Evolutionary conservation across 1,140 invertebrate genomes (phyloP).

Genomic region (Battus philenor): DNA sequence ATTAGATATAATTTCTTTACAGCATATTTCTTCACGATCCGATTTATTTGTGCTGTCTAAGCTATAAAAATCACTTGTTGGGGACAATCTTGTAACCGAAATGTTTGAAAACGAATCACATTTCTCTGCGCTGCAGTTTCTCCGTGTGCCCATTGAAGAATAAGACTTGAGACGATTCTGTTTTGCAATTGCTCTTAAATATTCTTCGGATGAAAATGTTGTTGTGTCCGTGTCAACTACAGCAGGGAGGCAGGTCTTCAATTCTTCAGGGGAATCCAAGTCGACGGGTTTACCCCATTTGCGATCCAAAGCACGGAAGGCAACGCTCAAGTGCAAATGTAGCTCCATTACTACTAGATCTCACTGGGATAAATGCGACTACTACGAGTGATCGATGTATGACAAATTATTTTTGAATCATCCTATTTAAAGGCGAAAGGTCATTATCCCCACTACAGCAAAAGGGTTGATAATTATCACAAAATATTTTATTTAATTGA

Average conservation of each 20-base stretch:
- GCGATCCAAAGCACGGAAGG: slow-evolving; percentile 38
- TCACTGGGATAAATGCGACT: not conserved
- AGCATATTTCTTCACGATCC: not conserved
- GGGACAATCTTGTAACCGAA: slow-evolving; percentile 24
- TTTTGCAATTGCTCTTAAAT: slow-evolving; percentile 21
- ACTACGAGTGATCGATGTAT: not conserved
- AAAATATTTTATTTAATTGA: no score
- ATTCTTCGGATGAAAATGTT: slow-evolving; percentile 50
- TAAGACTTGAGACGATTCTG: slow-evolving; percentile 19
- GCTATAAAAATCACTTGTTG: slow-evolving; percentile 15
- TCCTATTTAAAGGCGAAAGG: no score
- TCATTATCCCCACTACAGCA: not conserved
- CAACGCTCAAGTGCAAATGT: slow-evolving; percentile 40
- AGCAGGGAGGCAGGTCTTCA: slow-evolving; percentile 26
- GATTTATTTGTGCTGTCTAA: not conserved
- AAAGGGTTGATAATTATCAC: not conserved
- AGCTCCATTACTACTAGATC: slow-evolving; percentile 34
- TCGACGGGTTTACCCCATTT: slow-evolving; percentile 44
- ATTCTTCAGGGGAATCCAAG: slow-evolving; percentile 28
- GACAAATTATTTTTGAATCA: no score
- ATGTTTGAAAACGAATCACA: slow-evolving; percentile 27
- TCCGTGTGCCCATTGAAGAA: slow-evolving; percentile 4
- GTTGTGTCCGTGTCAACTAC: slow-evolving; percentile 27
- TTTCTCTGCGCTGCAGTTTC: slow-evolving; percentile 5
- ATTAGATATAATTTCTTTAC: not conserved